Evolutionary conservation across 23 tunicate genomes (phyloP).

Genomic region (Ascidia mentula): DNA sequence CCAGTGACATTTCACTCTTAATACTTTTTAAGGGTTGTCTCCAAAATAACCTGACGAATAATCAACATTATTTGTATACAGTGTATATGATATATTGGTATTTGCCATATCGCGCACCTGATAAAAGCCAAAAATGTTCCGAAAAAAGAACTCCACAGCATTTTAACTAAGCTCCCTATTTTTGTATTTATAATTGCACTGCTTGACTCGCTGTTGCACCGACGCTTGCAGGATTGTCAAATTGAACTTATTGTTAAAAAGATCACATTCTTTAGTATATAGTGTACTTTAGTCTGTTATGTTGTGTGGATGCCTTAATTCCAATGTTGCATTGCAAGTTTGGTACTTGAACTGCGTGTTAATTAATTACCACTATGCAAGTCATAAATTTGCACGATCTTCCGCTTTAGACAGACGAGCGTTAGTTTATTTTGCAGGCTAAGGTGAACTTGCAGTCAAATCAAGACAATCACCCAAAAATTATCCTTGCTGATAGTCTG

Average conservation of each 20-base stretch:
- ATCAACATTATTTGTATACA: background rate
- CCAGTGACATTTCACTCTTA: slow-evolving; percentile 59
- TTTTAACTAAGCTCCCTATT: background rate
- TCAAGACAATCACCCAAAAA: no score
- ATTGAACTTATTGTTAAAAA: background rate
- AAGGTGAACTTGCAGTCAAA: no score
- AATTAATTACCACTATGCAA: no score
- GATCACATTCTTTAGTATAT: background rate
- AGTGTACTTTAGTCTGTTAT: background rate
- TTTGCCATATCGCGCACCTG: background rate
- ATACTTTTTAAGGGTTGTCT: slow-evolving; percentile 1
- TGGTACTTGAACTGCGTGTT: no score
- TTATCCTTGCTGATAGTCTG: no score
- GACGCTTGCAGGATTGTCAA: background rate
- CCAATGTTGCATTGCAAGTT: background rate
- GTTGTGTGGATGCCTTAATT: background rate
- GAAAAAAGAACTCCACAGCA: background rate
- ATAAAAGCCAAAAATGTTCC: background rate
- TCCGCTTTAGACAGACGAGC: no score
- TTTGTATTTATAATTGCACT: no score
- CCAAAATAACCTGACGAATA: background rate
- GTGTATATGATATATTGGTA: background rate
- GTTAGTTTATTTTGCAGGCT: no score
- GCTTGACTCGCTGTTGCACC: no score
- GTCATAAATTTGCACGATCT: no score